Percentiles rank a stretch among this genome's conserved stretches.
Evolutionary conservation across 1,140 invertebrate species (phyloP).

Genomic region (Drosophila trapezifrons): DNA sequence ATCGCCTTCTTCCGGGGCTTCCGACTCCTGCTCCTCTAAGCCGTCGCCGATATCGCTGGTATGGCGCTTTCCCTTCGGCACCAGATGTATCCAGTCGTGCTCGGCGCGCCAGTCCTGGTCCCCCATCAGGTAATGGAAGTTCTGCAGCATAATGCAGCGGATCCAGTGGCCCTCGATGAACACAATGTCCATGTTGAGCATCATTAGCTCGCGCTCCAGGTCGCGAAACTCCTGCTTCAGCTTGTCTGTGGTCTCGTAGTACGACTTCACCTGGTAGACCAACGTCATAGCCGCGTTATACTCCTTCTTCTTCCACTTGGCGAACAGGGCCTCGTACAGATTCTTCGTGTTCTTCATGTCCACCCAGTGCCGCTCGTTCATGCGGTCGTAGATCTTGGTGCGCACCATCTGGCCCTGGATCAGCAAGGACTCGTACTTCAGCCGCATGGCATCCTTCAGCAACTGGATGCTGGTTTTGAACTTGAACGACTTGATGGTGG

Average conservation of each 20-base stretch:
- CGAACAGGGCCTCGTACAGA: slow-evolving; percentile 73
- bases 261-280: slow-evolving; percentile 75
- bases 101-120: slow-evolving; percentile 77
- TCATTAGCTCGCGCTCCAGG: slow-evolving; percentile 68
- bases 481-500: slow-evolving; percentile 67
- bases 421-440: slow-evolving; percentile 77
- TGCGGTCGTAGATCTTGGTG: slow-evolving; percentile 76
- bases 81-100: slow-evolving; percentile 79
- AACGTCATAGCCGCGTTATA: slow-evolving; percentile 76
- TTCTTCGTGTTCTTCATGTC: slow-evolving; percentile 65
- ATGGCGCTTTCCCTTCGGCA: slow-evolving; percentile 18
- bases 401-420: slow-evolving; percentile 79
- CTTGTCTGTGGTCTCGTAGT: slow-evolving; percentile 73
- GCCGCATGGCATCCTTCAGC: slow-evolving; percentile 69
- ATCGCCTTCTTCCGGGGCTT: neutral
- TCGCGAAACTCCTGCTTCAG: slow-evolving; percentile 64
- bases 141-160: slow-evolving; percentile 78
- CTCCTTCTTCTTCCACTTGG: slow-evolving; percentile 78
- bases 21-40: slow-evolving; percentile 8
- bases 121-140: slow-evolving; percentile 78
- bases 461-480: slow-evolving; percentile 68
- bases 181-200: slow-evolving; percentile 82
- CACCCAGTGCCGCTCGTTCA: slow-evolving; percentile 76
- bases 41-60: neutral
- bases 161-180: slow-evolving; percentile 80